A percentile compares a stretch with the other conserved stretches of the same genome.
Conservation (phyloP, 2,113 vertebrate species). For the Apus apus region DNA sequence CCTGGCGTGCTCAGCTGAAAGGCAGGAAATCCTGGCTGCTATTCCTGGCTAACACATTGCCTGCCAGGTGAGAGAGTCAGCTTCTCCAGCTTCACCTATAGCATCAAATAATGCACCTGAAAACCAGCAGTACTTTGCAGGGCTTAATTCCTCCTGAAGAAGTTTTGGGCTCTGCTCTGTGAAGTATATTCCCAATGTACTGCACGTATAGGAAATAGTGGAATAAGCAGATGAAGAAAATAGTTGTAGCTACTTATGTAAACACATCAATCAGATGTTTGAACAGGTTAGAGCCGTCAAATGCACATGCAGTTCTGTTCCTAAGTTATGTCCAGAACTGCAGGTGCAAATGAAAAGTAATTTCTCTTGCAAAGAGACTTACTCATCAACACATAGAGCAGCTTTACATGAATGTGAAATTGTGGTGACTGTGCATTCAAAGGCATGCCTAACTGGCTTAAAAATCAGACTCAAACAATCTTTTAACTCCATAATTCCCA, state of each 20-base stretch:
- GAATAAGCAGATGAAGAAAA: background rate
- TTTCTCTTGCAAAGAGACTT: background rate
- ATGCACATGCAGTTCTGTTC: background rate
- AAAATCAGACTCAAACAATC: slow-evolving; percentile 39
- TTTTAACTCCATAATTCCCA: slow-evolving; percentile 25
- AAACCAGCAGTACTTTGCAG: background rate
- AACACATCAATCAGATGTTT: background rate
- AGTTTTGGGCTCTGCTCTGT: background rate
- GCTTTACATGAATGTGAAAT: background rate
- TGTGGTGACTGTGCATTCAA: background rate
- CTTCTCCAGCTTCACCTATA: background rate
- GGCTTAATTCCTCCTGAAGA: background rate
- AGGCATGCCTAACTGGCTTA: background rate
- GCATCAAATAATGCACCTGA: background rate
- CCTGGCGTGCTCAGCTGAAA: background rate
- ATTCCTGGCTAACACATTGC: background rate
- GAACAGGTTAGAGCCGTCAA: background rate
- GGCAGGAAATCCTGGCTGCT: slow-evolving; percentile 61
- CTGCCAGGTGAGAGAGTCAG: background rate
- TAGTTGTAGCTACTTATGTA: background rate
- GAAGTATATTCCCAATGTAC: background rate
- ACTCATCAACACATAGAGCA: background rate
- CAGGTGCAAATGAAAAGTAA: background rate
- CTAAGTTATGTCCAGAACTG: background rate
- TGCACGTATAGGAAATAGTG: background rate